Evolutionary conservation across 2,888 invertebrate species (phyloP).

Genomic region (Ophioninae sp.): DNA sequence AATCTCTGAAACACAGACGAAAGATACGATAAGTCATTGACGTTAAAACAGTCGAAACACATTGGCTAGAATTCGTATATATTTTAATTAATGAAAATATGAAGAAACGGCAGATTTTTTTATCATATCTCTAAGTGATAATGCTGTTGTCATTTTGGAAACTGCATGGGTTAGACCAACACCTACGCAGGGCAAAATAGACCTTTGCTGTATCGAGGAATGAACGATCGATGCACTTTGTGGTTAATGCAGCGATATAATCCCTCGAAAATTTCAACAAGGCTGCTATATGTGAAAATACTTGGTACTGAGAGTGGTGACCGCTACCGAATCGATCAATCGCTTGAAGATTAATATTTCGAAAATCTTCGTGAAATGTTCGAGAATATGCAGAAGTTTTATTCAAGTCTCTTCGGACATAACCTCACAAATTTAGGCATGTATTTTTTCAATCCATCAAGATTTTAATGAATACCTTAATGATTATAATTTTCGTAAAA

Average conservation of each 20-base stretch:
- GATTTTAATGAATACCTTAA: too few species aligned
- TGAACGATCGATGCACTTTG: conserved; percentile 30
- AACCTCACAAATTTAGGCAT: too few species aligned
- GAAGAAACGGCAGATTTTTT: background rate
- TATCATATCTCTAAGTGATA: background rate
- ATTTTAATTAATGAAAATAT: background rate
- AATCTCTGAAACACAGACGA: conserved; percentile 5
- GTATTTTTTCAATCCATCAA: too few species aligned
- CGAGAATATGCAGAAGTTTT: too few species aligned
- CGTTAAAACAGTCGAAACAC: too few species aligned
- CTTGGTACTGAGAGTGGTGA: background rate
- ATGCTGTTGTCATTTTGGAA: conserved; percentile 55
- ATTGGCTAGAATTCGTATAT: background rate
- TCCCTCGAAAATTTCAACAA: conserved; percentile 45
- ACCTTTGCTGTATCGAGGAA: conserved; percentile 54
- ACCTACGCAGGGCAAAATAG: conserved; percentile 59
- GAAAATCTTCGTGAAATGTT: too few species aligned
- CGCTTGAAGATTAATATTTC: too few species aligned
- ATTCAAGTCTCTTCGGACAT: too few species aligned
- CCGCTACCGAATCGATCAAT: too few species aligned
- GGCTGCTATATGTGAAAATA: background rate
- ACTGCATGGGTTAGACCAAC: conserved; percentile 55
- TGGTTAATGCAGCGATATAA: conserved; percentile 22
- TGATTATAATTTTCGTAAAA: too few species aligned
- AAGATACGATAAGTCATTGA: background rate